phyloP scores from a whole-genome alignment of 2,797 vertebrate species.

The Menidia menidia region DNA sequence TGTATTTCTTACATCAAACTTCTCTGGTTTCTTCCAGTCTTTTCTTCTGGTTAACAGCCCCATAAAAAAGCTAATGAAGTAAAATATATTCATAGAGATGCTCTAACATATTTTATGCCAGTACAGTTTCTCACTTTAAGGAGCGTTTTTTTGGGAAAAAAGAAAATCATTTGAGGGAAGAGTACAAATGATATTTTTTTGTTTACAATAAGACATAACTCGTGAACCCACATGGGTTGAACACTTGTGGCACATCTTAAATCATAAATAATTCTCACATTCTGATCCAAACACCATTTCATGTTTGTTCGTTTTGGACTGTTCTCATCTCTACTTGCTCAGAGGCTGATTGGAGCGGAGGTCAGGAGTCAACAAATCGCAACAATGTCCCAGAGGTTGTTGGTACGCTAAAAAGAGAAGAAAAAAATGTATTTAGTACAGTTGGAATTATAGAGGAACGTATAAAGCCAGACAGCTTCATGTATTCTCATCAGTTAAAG shows the following conservation, averaged over 20 bases:
- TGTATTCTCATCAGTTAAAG: background rate
- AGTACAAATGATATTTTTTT: background rate
- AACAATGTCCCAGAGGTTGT: constrained; percentile 81
- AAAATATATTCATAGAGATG: too few species aligned
- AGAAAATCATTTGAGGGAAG: background rate
- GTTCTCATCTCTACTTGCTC: constrained; percentile 3
- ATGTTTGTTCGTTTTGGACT: background rate
- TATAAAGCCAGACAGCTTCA: background rate
- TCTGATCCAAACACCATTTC: constrained; percentile 15
- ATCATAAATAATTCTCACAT: constrained; percentile 15
- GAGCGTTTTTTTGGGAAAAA: too few species aligned
- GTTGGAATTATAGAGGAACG: background rate
- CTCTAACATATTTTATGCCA: too few species aligned
- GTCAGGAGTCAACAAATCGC: constrained; percentile 75
- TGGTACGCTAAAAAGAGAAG: constrained; percentile 73
- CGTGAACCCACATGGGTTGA: constrained; percentile 66
- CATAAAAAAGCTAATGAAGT: background rate
- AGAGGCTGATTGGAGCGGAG: background rate
- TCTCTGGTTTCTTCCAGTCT: background rate
- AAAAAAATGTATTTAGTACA: constrained; percentile 6
- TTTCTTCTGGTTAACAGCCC: background rate
- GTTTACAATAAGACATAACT: constrained; percentile 48
- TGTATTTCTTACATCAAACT: background rate
- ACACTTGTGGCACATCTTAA: constrained; percentile 38
- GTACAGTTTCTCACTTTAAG: too few species aligned